A percentile compares a stretch with the other conserved stretches of the same genome.
Evolutionary conservation across 2,797 vertebrate species (phyloP).

Genomic region (Enteromius mattozi): DNA sequence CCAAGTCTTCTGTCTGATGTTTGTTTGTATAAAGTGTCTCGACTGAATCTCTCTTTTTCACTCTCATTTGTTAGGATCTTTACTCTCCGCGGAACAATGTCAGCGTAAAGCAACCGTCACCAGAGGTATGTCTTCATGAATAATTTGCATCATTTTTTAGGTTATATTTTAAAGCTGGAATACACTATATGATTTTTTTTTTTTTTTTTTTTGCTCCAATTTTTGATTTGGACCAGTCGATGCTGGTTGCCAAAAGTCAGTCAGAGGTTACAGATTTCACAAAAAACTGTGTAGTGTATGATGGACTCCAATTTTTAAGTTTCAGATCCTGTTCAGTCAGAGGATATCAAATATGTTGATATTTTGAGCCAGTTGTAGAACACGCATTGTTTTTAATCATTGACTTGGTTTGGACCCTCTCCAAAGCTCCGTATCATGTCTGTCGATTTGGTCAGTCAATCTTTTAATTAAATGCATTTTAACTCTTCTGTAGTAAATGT

Average conservation of each 20-base stretch:
- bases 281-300: background rate
- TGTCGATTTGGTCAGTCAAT: background rate
- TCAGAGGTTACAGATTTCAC: background rate
- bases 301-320: background rate
- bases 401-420: too few relatives aligned
- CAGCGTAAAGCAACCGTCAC: conserved; percentile 67
- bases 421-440: too few relatives aligned
- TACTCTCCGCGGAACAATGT: conserved; percentile 78
- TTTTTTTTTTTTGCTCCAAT: background rate
- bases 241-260: background rate
- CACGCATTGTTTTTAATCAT: too few relatives aligned
- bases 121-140: conserved; percentile 74
- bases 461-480: background rate
- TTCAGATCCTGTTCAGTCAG: too few relatives aligned
- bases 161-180: background rate
- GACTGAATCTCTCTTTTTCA: conserved; percentile 21
- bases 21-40: conserved; percentile 24
- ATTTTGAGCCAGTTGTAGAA: too few relatives aligned
- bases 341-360: too few relatives aligned
- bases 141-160: background rate
- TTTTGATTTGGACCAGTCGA: background rate
- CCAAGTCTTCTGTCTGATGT: conserved; percentile 2
- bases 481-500: background rate
- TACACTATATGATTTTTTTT: background rate
- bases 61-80: conserved; percentile 70